Evolutionary conservation across 2,888 invertebrate species (phyloP), one percentile per base, ranked within the genome.

Genomic region (Bhutanitis thaidina): DNA sequence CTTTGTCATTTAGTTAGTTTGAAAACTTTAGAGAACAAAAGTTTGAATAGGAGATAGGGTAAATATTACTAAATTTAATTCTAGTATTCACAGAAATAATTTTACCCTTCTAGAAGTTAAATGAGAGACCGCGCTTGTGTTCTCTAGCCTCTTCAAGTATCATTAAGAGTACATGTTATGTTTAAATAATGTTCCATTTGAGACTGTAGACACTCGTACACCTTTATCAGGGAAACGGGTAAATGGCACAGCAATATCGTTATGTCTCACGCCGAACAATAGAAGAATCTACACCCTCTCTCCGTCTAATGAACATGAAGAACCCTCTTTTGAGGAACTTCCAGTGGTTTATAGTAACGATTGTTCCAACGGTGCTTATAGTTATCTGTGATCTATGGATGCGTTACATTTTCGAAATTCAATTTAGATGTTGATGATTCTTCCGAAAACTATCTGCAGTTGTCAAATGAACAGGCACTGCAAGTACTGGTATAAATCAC

Each of bases 221-320:
- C 71, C 77, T 80, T 80, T 80, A 82, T 81, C 77, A 79, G 60
- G 56, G 66, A 66, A 71, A 68, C 67, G 66, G 68, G 71, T 60
- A 71, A 79, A 77, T 70, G 70, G 71, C 57, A 67, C 71, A 65
- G 75, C 74, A 74, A 76, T 80, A 80, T 75, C 76, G 71, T 74
- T 74, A 72, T 67, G 76, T 74, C 77, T 69, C 63, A 59, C 63
- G 60, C 63, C 61, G 64, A 74, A 81, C 80, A 80, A 80, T 79
- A 65, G 70, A 27, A 38, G 53, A 59, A 59, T 58, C 59, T 61
- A 63, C 64, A 70, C 27, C 65, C 71, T 74, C 71, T 69, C 67
- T 64, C 69, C 66, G 62, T 69, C 61, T 75, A 75, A 76, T 74
- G 71, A 76, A 75, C 69, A 69, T 61, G 61, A 57, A 61, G 59